A percentile compares a stretch with the other conserved stretches of the same genome.
These are phyloP conservation scores for Cettia cetti DNA, from an alignment of 2,113 vertebrate species.

Conservation along the genomic window DNA sequence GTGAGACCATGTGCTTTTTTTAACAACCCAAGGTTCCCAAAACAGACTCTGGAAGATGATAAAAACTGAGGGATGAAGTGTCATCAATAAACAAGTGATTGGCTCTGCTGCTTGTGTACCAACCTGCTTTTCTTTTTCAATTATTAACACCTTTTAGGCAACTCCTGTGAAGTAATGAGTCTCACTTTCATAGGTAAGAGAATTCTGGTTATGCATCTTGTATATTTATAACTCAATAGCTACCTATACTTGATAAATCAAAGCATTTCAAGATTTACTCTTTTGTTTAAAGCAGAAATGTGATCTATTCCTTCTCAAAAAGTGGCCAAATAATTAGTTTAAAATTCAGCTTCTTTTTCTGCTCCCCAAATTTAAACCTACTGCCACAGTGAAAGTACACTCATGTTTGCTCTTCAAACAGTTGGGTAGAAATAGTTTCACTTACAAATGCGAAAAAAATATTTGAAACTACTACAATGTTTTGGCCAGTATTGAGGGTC, in stretches of 20 bases:
- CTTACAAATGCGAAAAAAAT: not conserved
- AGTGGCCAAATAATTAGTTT: not conserved
- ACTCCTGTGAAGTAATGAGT: not conserved
- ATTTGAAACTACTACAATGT: not conserved
- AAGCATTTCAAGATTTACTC: not conserved
- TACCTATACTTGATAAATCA: not conserved
- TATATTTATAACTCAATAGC: not conserved
- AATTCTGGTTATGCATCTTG: not conserved
- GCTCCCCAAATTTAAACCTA: not conserved
- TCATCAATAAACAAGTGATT: not conserved
- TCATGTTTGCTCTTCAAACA: not conserved
- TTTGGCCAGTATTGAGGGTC: not conserved
- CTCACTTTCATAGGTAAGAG: not conserved
- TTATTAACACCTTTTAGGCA: not conserved
- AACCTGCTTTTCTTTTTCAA: not conserved
- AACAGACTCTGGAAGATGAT: not conserved
- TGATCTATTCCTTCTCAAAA: not conserved
- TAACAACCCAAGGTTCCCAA: not conserved
- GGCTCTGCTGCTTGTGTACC: not conserved
- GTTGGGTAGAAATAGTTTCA: not conserved
- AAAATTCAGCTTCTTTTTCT: not conserved
- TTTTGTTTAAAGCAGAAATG: not conserved
- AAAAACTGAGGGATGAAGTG: not conserved
- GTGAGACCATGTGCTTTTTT: not conserved
- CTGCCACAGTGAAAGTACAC: not conserved